Conservation (phyloP, 2,797 vertebrate species). For the Danio kyathit region DNA sequence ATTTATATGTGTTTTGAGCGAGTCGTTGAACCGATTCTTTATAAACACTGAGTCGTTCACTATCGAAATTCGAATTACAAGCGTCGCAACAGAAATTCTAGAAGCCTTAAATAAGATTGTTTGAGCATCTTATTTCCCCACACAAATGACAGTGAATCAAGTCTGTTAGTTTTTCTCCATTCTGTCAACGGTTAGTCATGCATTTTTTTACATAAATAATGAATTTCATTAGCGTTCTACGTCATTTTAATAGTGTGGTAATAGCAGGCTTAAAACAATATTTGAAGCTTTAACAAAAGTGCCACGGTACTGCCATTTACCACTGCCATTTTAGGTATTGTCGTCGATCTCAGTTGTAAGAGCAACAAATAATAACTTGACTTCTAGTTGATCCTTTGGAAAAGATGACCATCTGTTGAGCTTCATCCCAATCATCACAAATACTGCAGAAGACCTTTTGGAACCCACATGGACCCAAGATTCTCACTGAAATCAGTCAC, state of each 20-base stretch:
- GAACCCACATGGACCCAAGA: too few relatives aligned
- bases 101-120: not conserved
- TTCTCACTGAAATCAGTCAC: too few relatives aligned
- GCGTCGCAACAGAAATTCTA: not conserved
- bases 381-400: too few relatives aligned
- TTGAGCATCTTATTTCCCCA: not conserved
- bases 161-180: not conserved
- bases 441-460: too few relatives aligned
- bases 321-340: too few relatives aligned
- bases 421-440: too few relatives aligned
- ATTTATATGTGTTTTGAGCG: not conserved
- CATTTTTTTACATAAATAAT: not conserved
- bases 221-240: too few relatives aligned
- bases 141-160: not conserved
- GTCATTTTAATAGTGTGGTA: not conserved
- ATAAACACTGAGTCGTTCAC: not conserved
- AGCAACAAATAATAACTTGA: too few relatives aligned
- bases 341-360: too few relatives aligned
- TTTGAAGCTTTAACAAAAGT: not conserved
- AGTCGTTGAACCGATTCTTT: conserved; percentile 5
- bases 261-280: not conserved
- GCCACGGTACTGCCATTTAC: not conserved
- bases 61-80: not conserved
- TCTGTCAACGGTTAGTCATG: not conserved
- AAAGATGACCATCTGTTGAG: too few relatives aligned